These are phyloP conservation scores for Acrossocheilus wenchowensis DNA, from an alignment of 2,797 vertebrate species.

Conservation along the genomic window DNA sequence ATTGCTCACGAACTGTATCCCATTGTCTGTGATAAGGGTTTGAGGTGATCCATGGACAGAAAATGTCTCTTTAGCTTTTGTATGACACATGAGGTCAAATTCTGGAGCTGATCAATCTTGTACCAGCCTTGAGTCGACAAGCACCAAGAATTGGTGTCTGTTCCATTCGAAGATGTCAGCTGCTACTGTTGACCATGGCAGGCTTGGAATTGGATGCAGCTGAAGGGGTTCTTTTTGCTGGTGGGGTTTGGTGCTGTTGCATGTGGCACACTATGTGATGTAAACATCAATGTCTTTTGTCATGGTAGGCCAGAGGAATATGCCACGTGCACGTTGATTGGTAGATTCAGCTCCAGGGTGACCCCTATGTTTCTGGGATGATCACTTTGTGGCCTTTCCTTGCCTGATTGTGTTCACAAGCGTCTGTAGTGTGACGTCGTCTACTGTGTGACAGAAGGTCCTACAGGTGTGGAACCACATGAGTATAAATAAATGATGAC, in stretches of 20 bases:
- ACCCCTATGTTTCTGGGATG: conserved; percentile 26
- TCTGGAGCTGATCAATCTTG: conserved; percentile 22
- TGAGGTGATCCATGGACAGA: conserved; percentile 25
- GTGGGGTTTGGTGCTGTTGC: conserved; percentile 40
- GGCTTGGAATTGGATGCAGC: conserved; percentile 28
- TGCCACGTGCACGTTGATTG: conserved; percentile 8
- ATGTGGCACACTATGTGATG: conserved; percentile 1
- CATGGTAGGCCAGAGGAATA: conserved; percentile 38
- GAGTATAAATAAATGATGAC: too few species aligned
- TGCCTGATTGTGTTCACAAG: conserved; percentile 10
- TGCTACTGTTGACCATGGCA: conserved; percentile 45
- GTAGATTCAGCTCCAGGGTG: conserved; percentile 39
- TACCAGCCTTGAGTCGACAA: conserved; percentile 40
- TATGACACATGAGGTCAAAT: conserved; percentile 1
- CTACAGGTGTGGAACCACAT: too few species aligned
- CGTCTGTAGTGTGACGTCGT: not conserved
- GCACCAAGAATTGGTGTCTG: conserved; percentile 31
- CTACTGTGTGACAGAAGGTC: not conserved
- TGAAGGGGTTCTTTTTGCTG: conserved; percentile 41
- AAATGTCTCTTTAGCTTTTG: conserved; percentile 39
- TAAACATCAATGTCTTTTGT: conserved; percentile 18
- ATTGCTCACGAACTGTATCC: conserved; percentile 8
- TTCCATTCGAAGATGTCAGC: conserved; percentile 46
- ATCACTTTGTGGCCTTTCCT: conserved; percentile 24
- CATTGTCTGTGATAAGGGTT: conserved; percentile 27